Base-by-base conservation (phyloP, 2,888 invertebrate genomes). In the Scaptomyza tumidula region DNA sequence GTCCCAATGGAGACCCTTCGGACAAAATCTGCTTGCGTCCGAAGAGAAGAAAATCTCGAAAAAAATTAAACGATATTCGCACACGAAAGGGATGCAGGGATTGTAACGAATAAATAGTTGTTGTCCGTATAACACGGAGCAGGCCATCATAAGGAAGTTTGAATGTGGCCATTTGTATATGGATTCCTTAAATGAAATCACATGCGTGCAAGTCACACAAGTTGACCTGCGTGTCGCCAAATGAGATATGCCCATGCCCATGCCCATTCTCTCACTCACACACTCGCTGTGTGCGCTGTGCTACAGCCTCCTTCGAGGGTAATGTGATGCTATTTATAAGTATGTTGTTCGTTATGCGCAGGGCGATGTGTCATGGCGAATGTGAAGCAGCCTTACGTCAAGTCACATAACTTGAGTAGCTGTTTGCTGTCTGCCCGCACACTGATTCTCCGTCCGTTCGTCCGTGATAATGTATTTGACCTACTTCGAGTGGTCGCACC, bases 131-230 rank as follows among this genome's bases (percentile, higher is more conserved):
- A 6, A 39, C 2, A 14, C 14, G 14, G 14, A 45, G 56, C 41
- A 52, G 43, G 14, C 39, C 58, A 44, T 62, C 63, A 63, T 55
- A 56, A 67, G 68, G 64, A 76, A 83, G 63, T 66, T 64, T 71
- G 73, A 82, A 83, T 72, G 71, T 49, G 71, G 67, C 65, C 78
- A 86, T 85, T 81, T 71, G 57, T 57, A 55, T 67, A 60, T 72
- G 72, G 65, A 68, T 71, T 68, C 44, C 64, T 82, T 75, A 75
- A 77, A 77, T 66, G 58, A 61, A 78, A 71, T 78, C 71, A 66
- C 68, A 83, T 80, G 49, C 70, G 67, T 59, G 41, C 67, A 33
- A 49, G 46, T 19, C 58, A 78, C 50, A 68, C 53, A 63, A 62
- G 58, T 70, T 68, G 66, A 71, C 56, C 53, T 50, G 75, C 48